phyloP scores from a whole-genome alignment of 2,888 invertebrate genomes.

The Drosophila mercatorum region DNA sequence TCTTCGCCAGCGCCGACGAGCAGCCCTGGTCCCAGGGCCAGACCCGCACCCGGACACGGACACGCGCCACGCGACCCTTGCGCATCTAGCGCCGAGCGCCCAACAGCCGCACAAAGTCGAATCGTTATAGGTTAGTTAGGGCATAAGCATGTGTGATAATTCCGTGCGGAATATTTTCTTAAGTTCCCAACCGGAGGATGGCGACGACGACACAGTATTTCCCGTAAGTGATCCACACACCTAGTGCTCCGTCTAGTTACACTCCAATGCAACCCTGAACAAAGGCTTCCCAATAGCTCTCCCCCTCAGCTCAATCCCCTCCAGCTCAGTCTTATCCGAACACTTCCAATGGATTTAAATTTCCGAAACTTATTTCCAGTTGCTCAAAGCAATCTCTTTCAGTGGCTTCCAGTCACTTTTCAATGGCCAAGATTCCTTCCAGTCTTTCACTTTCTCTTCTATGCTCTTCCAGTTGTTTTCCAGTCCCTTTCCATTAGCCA shows the following conservation, averaged over 20 bases:
- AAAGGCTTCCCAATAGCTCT: not conserved
- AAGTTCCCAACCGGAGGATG: conserved; percentile 27
- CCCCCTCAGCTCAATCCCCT: not conserved
- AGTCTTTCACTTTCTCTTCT: not conserved
- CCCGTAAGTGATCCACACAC: conserved; percentile 3
- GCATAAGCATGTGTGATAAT: conserved; percentile 72
- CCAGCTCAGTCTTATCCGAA: not conserved
- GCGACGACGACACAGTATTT: conserved; percentile 37
- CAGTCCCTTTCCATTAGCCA: not conserved
- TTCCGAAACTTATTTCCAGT: too few species aligned
- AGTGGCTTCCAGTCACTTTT: not conserved
- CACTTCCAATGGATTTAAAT: not conserved
- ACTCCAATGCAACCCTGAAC: not conserved
- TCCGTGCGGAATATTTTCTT: conserved; percentile 54
- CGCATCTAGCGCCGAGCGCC: conserved; percentile 43
- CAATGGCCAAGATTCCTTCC: not conserved
- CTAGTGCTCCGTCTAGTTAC: conserved; percentile 5
- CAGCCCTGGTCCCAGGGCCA: conserved; percentile 86
- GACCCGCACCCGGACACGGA: not conserved
- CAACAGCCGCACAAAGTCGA: conserved; percentile 5
- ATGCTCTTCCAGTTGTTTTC: not conserved
- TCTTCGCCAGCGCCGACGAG: conserved; percentile 92
- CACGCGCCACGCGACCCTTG: conserved; percentile 16
- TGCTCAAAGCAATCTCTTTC: too few species aligned
- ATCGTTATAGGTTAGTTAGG: conserved; percentile 22